Base-by-base conservation (phyloP, 2,797 vertebrate genomes). In the Sardinella longiceps region DNA sequence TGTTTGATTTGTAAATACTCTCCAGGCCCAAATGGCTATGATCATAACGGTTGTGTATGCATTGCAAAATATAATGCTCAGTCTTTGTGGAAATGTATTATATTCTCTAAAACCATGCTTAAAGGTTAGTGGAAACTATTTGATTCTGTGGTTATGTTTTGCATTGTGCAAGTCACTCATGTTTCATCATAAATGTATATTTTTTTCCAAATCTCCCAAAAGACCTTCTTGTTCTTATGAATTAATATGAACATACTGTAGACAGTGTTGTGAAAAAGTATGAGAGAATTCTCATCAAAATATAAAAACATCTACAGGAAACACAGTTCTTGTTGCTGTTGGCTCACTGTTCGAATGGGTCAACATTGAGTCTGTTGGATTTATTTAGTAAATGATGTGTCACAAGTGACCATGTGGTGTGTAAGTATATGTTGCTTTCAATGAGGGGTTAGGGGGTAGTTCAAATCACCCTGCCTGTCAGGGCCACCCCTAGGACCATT, bases 1-100 rank as follows among this genome's bases (percentile, higher is more conserved):
- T 14, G 70, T 77, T 77, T 77, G 70, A 77, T 77, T 77, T 74
- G 66, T 74, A 37, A 74, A 74, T 74, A 74, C 30, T 39, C 30
- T 33, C 30, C 66, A 43, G 33, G 70, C 70, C 33, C 70, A 77
- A 77, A 77, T 77, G 70, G 15, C 70, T 43, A 28, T 23, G 33
- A 77, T 77, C 37, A 43, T 43, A 77, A 77, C 11, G 6, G 37
- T 77, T 39, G 70, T 43, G 70, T 39, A 77, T 2, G 18, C 70
- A 74, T 20, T 18, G 30, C 66, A 74, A 20, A 20, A 56, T 56
- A 4, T 56, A 20, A 56, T 18, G 20, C 53, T 53, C 18, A 53
- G 5, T 53, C 18, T 53, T 53, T 20, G 18, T 53, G 51, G 51
- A 1, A 56, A 56, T 20, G 23, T 25, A 2, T 25, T 25, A 25